These are phyloP conservation scores for Anticlea derivata DNA, from an alignment of 2,888 invertebrate species.

Conservation along the genomic window DNA sequence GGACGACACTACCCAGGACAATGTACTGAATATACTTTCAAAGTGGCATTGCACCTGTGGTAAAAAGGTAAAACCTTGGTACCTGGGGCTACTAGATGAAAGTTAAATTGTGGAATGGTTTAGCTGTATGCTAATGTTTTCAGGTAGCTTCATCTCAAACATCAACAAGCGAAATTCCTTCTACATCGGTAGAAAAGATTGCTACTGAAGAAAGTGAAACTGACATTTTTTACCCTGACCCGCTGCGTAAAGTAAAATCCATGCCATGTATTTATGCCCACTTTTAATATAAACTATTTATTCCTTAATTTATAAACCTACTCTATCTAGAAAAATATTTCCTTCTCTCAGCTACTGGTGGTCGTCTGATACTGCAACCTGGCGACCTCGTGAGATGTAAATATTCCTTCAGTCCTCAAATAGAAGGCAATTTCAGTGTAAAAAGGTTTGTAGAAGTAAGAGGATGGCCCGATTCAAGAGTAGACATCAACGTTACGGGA, in stretches of 20 bases:
- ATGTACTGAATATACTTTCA: conserved; percentile 68
- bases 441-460: conserved; percentile 72
- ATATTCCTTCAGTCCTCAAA: conserved; percentile 69
- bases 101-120: too few species aligned
- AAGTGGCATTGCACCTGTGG: conserved; percentile 77
- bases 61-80: conserved; percentile 72
- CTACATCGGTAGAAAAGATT: conserved; percentile 47
- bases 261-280: conserved; percentile 41
- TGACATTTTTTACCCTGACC: conserved; percentile 52
- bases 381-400: conserved; percentile 74
- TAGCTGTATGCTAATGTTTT: too few species aligned
- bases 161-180: conserved; percentile 67
- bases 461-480: conserved; percentile 75
- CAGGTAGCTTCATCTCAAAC: conserved; percentile 69
- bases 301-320: background rate
- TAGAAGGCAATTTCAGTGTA: conserved; percentile 66
- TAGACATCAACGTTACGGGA: conserved; percentile 61
- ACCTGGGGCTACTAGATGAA: too few species aligned
- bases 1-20: conserved; percentile 71
- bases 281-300: background rate
- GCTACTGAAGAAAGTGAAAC: conserved; percentile 44
- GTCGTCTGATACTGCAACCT: conserved; percentile 62
- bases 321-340: conserved; percentile 2
- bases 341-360: conserved; percentile 46
- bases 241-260: conserved; percentile 57